Conservation (phyloP, 1,140 invertebrate species). For the Conus betulinus region DNA sequence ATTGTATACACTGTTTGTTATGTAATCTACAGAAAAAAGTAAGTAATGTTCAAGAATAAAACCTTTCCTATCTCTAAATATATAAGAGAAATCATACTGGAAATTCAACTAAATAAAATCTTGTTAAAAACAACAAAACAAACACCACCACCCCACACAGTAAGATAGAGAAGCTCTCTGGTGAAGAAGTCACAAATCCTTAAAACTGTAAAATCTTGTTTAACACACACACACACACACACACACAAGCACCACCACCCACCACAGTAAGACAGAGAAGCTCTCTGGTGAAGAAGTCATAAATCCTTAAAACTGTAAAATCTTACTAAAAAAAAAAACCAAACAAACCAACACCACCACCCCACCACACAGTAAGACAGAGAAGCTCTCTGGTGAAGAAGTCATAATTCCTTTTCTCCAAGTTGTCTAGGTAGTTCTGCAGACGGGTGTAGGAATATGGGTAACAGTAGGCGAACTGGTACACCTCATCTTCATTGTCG, state of each 20-base stretch:
- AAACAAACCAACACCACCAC: no score
- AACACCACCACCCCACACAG: constrained; percentile 80
- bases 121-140: background rate
- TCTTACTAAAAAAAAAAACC: background rate
- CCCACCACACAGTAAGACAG: constrained; percentile 82
- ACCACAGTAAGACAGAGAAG: constrained; percentile 84
- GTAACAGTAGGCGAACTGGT: constrained; percentile 93
- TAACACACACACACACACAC: background rate
- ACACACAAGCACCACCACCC: constrained; percentile 60
- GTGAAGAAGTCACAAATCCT: constrained; percentile 80
- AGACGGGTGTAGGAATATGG: constrained; percentile 96
- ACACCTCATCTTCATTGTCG: constrained; percentile 92
- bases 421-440: constrained; percentile 87
- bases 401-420: constrained; percentile 82
- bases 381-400: constrained; percentile 84
- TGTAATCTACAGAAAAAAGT: no score
- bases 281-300: constrained; percentile 81
- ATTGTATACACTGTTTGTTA: no score
- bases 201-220: background rate
- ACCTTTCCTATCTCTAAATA: no score
- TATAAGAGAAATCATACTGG: no score
- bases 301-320: background rate
- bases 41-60: no score
- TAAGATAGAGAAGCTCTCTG: constrained; percentile 83
- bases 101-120: no score